Evolutionary conservation across 92 coral and sea anemone species (phyloP).

Genomic region (Meandrina meandrites): DNA sequence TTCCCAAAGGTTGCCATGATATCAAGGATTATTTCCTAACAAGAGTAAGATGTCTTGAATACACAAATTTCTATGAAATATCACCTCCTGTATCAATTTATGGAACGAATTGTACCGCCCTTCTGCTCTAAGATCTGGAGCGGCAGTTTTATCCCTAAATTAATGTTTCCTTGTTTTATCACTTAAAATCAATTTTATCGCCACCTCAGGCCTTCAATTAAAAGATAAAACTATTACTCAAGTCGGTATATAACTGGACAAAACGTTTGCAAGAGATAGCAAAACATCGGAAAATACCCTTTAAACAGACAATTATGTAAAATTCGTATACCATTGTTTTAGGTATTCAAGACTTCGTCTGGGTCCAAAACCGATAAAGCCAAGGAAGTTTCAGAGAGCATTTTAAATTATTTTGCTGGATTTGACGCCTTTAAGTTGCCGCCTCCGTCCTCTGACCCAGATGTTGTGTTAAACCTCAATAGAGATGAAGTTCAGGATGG

Average conservation of each 20-base stretch:
- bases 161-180: neutral
- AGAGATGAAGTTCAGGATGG: conserved; percentile 30
- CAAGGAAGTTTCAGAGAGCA: conserved; percentile 74
- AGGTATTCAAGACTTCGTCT: conserved; percentile 21
- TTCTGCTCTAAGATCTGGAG: neutral
- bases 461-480: conserved; percentile 51
- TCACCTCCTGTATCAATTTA: too few species aligned
- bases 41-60: conserved; percentile 3
- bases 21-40: conserved; percentile 51
- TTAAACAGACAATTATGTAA: neutral
- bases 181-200: neutral
- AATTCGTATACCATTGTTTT: neutral
- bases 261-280: neutral
- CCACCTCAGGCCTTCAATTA: neutral
- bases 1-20: conserved; percentile 46
- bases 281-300: neutral
- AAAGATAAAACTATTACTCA: neutral
- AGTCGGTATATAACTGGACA: neutral
- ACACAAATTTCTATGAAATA: too few species aligned
- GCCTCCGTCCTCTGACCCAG: conserved; percentile 71
- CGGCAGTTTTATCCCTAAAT: neutral
- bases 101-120: neutral
- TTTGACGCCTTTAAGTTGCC: conserved; percentile 89
- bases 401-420: conserved; percentile 76
- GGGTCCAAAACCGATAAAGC: conserved; percentile 21